Conservation (phyloP, 2,888 invertebrate species). For the Darwinula stevensoni region DNA sequence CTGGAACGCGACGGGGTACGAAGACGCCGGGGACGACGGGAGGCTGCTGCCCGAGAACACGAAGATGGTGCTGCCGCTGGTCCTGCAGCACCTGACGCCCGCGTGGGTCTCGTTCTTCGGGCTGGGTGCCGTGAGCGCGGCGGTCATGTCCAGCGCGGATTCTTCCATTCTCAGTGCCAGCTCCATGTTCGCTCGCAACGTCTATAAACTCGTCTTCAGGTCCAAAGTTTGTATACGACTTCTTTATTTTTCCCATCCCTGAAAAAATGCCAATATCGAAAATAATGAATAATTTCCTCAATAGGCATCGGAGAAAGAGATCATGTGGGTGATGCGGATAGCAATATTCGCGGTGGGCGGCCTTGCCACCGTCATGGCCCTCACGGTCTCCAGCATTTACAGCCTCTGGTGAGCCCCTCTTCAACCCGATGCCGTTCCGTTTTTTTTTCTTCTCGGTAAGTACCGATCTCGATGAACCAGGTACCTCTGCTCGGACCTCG, state of each 20-base stretch:
- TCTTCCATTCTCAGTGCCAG: slow-evolving; percentile 92
- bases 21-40: slow-evolving; percentile 12
- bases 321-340: slow-evolving; percentile 55
- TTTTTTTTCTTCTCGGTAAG: slow-evolving; percentile 1
- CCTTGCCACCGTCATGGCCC: slow-evolving; percentile 75
- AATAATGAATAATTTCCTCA: too few species aligned
- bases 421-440: neutral
- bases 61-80: slow-evolving; percentile 87
- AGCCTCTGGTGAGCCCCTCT: slow-evolving; percentile 54
- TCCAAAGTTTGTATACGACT: slow-evolving; percentile 30
- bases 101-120: slow-evolving; percentile 87
- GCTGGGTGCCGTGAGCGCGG: slow-evolving; percentile 90
- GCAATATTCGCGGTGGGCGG: slow-evolving; percentile 73
- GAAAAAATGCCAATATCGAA: too few species aligned
- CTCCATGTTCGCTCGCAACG: slow-evolving; percentile 96
- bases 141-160: slow-evolving; percentile 98
- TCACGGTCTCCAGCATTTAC: slow-evolving; percentile 90
- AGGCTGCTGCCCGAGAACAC: slow-evolving; percentile 26
- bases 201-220: slow-evolving; percentile 86
- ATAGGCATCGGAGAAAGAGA: slow-evolving; percentile 85
- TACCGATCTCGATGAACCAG: too few species aligned
- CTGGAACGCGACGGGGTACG: slow-evolving; percentile 59
- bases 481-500: slow-evolving; percentile 94
- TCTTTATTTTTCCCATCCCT: neutral
- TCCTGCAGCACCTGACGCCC: slow-evolving; percentile 87